Evolutionary conservation across 1,140 invertebrate species (phyloP).

Genomic region (Yoshiicerus persimilis): DNA sequence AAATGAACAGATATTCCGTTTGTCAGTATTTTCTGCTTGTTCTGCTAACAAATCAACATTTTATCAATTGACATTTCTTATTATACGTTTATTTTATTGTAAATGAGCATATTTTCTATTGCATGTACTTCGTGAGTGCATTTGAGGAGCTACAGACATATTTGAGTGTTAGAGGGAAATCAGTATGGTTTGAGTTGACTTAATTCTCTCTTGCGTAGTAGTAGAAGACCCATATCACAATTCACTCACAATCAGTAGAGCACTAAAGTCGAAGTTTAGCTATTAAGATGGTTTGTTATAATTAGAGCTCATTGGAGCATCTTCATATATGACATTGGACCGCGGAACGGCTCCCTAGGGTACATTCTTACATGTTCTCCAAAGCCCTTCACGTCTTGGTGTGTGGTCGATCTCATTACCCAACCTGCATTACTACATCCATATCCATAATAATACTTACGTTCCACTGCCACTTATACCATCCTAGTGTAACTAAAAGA

Average conservation of each 20-base stretch:
- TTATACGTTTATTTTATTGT: too few species aligned
- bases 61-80: too few species aligned
- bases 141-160: not conserved
- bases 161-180: not conserved
- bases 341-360: conserved; percentile 38
- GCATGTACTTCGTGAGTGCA: not conserved
- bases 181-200: not conserved
- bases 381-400: not conserved
- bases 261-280: conserved; percentile 26
- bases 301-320: conserved; percentile 42
- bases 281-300: conserved; percentile 41
- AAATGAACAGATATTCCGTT: too few species aligned
- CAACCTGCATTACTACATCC: conserved; percentile 1
- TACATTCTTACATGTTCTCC: conserved; percentile 32
- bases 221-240: not conserved
- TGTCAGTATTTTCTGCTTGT: too few species aligned
- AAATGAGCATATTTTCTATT: not conserved
- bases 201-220: not conserved
- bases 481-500: not conserved
- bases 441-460: not conserved
- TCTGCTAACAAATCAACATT: too few species aligned
- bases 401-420: conserved; percentile 26
- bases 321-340: conserved; percentile 43
- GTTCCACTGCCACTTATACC: not conserved
- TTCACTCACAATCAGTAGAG: conserved; percentile 5